Evolutionary conservation across 2,888 invertebrate species (phyloP).

Genomic region (Pachydiplax longipennis): DNA sequence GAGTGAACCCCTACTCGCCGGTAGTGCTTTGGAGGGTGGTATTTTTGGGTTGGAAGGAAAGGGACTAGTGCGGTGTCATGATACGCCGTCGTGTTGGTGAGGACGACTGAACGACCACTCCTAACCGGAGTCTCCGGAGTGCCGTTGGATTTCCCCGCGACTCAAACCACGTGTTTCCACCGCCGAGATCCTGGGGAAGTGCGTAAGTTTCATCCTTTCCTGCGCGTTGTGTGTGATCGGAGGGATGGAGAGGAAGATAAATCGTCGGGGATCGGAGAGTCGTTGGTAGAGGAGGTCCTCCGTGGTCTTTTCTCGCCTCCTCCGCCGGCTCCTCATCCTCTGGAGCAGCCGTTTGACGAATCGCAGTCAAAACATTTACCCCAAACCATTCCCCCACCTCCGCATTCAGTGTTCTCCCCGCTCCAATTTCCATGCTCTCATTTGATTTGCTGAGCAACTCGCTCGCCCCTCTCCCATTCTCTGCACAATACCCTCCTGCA

Average conservation of each 20-base stretch:
- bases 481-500: not conserved
- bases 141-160: not conserved
- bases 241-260: not conserved
- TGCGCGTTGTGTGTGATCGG: not conserved
- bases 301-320: not conserved
- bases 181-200: not conserved
- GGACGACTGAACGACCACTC: not conserved
- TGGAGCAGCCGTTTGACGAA: not conserved
- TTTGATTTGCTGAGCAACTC: not conserved
- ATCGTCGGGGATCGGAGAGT: not conserved
- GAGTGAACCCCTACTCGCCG: not conserved
- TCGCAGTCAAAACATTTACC: not conserved
- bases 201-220: not conserved
- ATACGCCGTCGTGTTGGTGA: not conserved
- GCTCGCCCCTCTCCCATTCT: not conserved
- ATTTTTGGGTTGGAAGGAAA: not conserved
- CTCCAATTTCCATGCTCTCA: not conserved
- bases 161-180: not conserved
- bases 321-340: not conserved
- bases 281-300: not conserved
- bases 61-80: not conserved
- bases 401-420: not conserved
- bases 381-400: not conserved
- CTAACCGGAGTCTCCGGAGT: not conserved
- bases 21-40: not conserved